Base-by-base conservation (phyloP, 2,113 vertebrate species). In the Cyanoliseus patagonus region DNA sequence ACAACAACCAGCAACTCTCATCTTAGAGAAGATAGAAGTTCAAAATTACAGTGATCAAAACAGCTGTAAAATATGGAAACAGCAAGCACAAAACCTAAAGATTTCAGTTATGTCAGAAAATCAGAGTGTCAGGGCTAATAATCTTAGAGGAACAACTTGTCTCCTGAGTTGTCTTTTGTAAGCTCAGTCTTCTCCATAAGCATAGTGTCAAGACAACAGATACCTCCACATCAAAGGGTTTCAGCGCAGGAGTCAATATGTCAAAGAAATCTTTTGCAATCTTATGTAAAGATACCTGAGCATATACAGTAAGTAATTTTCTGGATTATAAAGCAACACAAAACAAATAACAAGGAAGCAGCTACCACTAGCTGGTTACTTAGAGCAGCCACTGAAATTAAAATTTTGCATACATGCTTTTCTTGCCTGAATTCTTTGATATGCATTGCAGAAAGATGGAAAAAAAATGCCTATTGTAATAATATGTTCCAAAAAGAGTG, bases 291-390 rank as follows among this genome's bases (percentile, higher is more conserved):
- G 27, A 75, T 30, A 79, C 33, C 17, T 86, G 23, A 76, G 35
- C 41, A 79, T 78, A 42, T 63, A 75, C 24, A 72, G 47, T 87
- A 82, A 89, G 62, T 85, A 85, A 94, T 95, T 85, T 95, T 70
- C 49, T 67, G 75, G 52, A 66, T 67, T 67, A 67, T 67, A 83
- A 92, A 92, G 31, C 57, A 82, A 44, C 35, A 66, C 2, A 2
- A 85, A 89, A 76, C 74, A 92, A 95, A 62, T 42, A 74, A 47
- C 33, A 86, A 47, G 44, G 76, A 28, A 92, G 7, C 7, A 39
- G 13, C 31, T 79, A 77, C 11, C 30, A 41, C 14, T 25, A 57
- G 15, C n/a, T 79, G 17, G 63, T 83, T 86, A 74, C 2, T 24
- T 8, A 25, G 25, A 90, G 17, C 23, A 51, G 35, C 8, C 23